These are phyloP conservation scores for Albula goreensis DNA, from an alignment of 2,113 vertebrate species.

Conservation along the genomic window DNA sequence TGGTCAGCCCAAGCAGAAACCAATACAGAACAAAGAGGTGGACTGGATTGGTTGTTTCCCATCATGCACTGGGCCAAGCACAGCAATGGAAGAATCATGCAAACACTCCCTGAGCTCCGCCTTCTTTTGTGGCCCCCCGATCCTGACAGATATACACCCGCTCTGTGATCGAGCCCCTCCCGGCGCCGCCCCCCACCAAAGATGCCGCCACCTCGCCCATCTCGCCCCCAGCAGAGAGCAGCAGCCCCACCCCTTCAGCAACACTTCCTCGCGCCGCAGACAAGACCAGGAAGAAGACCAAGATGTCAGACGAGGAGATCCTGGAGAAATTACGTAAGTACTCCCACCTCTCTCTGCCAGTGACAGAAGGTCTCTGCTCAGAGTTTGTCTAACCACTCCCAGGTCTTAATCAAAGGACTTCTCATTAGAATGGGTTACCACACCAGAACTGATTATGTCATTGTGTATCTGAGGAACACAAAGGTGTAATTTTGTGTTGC, in stretches of 20 bases:
- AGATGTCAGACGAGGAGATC: constrained; percentile 98
- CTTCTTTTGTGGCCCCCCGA: background rate
- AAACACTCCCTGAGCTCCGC: background rate
- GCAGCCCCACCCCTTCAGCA: constrained; percentile 60
- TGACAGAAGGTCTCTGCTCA: background rate
- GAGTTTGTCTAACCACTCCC: background rate
- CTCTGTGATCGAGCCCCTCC: constrained; percentile 90
- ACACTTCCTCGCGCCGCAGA: constrained; percentile 76
- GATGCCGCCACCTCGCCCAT: constrained; percentile 88
- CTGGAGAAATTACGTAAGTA: constrained; percentile 92
- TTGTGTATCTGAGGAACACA: background rate
- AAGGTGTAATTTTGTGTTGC: too few relatives aligned
- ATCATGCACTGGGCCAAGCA: background rate
- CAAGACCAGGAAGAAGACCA: constrained; percentile 91
- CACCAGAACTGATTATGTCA: background rate
- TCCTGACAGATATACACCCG: constrained; percentile 87
- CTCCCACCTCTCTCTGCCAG: background rate
- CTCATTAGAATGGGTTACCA: background rate
- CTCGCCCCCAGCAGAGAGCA: constrained; percentile 70
- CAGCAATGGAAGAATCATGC: background rate
- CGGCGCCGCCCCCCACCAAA: constrained; percentile 75
- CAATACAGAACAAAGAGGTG: background rate
- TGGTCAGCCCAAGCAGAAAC: background rate
- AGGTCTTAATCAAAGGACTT: background rate
- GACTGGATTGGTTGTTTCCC: background rate